Percentiles rank a stretch among this genome's conserved stretches.
phyloP scores from a whole-genome alignment of 2,113 vertebrate genomes.

The Lepus timidus region DNA sequence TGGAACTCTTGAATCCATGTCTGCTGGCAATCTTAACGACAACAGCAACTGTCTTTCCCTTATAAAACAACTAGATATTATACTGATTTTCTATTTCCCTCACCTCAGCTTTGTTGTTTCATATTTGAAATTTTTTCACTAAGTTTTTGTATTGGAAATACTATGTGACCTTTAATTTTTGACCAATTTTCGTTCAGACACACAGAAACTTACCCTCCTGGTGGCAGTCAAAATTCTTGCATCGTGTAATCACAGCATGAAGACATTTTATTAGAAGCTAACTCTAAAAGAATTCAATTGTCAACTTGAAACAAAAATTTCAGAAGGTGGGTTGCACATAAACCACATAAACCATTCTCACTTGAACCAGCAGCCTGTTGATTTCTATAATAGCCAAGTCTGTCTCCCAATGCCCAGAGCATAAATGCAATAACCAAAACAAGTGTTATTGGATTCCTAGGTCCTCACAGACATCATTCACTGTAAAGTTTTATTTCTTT shows the following conservation, averaged over 20 bases:
- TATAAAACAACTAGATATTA: neutral
- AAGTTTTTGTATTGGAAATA: neutral
- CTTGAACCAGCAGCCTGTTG: constrained; percentile 25
- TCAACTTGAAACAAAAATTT: constrained; percentile 52
- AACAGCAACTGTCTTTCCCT: neutral
- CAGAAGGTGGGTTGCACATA: neutral
- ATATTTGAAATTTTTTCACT: constrained; percentile 26
- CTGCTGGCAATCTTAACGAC: neutral
- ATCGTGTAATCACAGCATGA: neutral
- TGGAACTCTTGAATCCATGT: neutral
- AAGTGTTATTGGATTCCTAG: neutral
- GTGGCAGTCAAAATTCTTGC: neutral
- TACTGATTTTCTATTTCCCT: neutral
- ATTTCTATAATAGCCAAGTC: constrained; percentile 57
- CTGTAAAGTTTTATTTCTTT: neutral
- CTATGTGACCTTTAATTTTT: constrained; percentile 33
- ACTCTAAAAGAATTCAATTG: constrained; percentile 15
- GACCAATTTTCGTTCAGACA: neutral
- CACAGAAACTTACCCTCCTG: neutral
- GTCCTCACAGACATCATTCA: neutral
- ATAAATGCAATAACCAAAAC: neutral
- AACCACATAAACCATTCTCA: neutral
- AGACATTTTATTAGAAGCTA: constrained; percentile 40
- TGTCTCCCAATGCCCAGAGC: constrained; percentile 28
- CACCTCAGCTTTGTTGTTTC: neutral